These are phyloP conservation scores for Hemicrepidius hirtus DNA, from an alignment of 2,888 invertebrate genomes.

Conservation along the genomic window DNA sequence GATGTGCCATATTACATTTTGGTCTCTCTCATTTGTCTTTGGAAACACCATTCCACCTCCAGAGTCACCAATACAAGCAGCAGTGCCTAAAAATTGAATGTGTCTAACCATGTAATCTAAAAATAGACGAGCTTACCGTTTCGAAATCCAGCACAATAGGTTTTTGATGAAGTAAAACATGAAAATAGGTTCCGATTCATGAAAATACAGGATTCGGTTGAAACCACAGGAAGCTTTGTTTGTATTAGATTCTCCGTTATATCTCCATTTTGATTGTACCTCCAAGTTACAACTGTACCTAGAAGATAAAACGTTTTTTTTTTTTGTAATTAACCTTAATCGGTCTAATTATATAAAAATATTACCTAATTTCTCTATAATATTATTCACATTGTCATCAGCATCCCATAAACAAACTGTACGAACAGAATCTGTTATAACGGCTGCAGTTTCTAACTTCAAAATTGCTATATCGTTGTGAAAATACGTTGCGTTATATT, in stretches of 20 bases:
- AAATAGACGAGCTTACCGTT: slow-evolving; percentile 61
- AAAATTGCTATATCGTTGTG: slow-evolving; percentile 76
- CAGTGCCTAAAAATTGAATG: slow-evolving; percentile 71
- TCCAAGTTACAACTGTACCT: slow-evolving; percentile 70
- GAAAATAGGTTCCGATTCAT: slow-evolving; percentile 78
- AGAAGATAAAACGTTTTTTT: too few species aligned
- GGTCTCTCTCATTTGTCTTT: slow-evolving; percentile 58
- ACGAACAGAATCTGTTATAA: slow-evolving; percentile 73
- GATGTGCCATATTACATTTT: slow-evolving; percentile 65
- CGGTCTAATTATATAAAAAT: slow-evolving; percentile 47
- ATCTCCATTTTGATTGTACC: slow-evolving; percentile 76
- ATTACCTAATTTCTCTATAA: slow-evolving; percentile 47
- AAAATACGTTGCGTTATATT: slow-evolving; percentile 65
- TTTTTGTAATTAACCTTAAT: slow-evolving; percentile 56
- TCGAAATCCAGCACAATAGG: slow-evolving; percentile 70
- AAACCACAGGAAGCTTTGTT: slow-evolving; percentile 78
- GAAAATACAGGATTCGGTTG: slow-evolving; percentile 76
- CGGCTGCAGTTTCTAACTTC: slow-evolving; percentile 71
- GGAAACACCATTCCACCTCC: slow-evolving; percentile 70
- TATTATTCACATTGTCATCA: slow-evolving; percentile 17
- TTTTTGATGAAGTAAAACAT: slow-evolving; percentile 74
- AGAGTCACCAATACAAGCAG: slow-evolving; percentile 74
- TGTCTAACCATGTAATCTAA: too few species aligned
- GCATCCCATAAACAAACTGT: slow-evolving; percentile 77
- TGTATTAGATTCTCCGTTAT: slow-evolving; percentile 75